Base-by-base conservation (phyloP, 2,113 vertebrate species). In the Myiagra hebetior region DNA sequence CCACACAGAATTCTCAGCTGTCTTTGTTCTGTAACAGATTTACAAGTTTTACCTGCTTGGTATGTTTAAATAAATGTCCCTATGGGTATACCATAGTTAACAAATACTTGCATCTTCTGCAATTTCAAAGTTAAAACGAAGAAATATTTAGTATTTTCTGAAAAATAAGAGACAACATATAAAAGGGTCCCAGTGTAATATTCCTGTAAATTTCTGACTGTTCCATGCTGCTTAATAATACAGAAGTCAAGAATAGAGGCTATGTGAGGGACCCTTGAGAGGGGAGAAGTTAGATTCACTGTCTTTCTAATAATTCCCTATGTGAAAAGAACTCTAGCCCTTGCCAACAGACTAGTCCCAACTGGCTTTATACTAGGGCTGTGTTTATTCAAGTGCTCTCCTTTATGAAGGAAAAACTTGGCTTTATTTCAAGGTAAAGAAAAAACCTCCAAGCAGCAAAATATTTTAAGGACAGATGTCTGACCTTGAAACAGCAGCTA, bases 331-430 rank as follows among this genome's bases (percentile, higher is more conserved):
- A 89, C 90, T 80, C 67, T 47, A 85, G 88, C 57, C 55, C 62
- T 2, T 83, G 79, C 85, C 96, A 85, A 76, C 30, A 96, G 95
- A 91, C 96, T 87, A 94, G 94, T 95, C 94, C 83, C 87, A 95
- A 91, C 96, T 80, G 82, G 97, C 91, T 95, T 94, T 90, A 76
- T 79, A 37, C 65, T 70, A 46, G 37, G 50, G 63, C 53, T 96
- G 53, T 95, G 92, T 97, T 97, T 97, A 97, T 94, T 96, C 90
- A 98, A 95, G 95, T 96, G 78, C 96, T 97, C 96, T 85, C 90
- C 95, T 95, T 95, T 95, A 87, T 95, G 95, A 97, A 94, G 95
- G 33, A 90, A 64, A 93, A 89, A 81, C 64, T 96, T 88, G 96
- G 94, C 93, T 74, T 70, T 59, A 74, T 95, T 93, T 96, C 94